Evolutionary conservation across 2,113 vertebrate genomes (phyloP), one percentile per base, ranked within the genome.

Genomic region (Callipepla squamata): DNA sequence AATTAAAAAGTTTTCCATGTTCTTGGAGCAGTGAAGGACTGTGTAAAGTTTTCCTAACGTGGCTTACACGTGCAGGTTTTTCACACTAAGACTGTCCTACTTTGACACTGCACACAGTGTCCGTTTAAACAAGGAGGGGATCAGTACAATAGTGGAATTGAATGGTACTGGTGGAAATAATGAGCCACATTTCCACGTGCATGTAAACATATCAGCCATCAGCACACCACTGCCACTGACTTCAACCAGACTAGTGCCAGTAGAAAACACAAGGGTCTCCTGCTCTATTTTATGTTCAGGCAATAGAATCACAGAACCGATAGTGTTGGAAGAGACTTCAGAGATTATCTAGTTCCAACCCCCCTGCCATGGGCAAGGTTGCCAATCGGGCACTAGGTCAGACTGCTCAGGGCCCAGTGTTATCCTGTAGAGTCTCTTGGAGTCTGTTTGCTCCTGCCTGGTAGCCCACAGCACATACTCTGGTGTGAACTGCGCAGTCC

Each of bases 101-200:
- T 53, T 4, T 63, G 70, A 44, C n/a, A n/a, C 0, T 66, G 80
- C 53, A 87, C 16, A n/a, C 0, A 0, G 47, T 23, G 22, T 40
- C 85, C 59, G 30, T 22, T 63, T 38, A 23, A 38, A 67, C 78
- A 91, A 85, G 67, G 23, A 34, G 85, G 23, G 18, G 42, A 83
- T 38, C 62, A 48, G 38, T 28, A 34, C 20, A 57, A 66, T 1
- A 42, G 55, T 6, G 34, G 67, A 66, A 28, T 22, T 89, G 77
- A 87, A 72, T 61, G 61, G 45, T 7, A 36, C 74, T 73, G 65
- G 65, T 23, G 80, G 53, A 83, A 94, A 93, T 85, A 87, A 94
- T 48, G 72, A 95, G 45, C 74, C 79, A 6, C 40, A 25, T 84
- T 53, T 91, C 91, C 81, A 63, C 13, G 23, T 6, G 44, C 59